Base-by-base conservation (phyloP, 2,113 vertebrate genomes). In the Regulus satrapa region DNA sequence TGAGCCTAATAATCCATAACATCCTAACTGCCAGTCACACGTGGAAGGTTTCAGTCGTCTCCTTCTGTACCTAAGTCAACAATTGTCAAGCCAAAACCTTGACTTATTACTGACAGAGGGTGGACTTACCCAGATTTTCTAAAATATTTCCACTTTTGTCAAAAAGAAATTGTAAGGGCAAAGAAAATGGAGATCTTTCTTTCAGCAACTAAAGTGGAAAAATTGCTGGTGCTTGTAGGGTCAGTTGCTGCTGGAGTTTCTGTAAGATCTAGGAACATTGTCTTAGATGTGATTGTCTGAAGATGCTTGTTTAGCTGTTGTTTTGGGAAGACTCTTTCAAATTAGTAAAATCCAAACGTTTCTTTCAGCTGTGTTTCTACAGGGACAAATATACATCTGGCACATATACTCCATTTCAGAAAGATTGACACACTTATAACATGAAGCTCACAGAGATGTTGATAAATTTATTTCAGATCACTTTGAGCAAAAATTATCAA, bases 1-100 rank as follows among this genome's bases (percentile, higher is more conserved):
- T 66, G 75, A 90, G 58, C 71, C 71, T 92, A 92, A 95, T 88
- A 95, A 96, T 92, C 74, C 89, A 79, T 96, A 94, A 77, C 85
- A 85, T 59, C 34, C 23, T 54, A 46, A 63, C 62, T 52, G 41
- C 74, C 41, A 88, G 75, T 73, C 92, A 85, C 80, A 92, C 31
- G 56, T 79, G 46, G 71, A 88, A 96, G 36, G 52, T 85, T 88
- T 95, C 88, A 85, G 56, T 45, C 6, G 0, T 67, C 59, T 90
- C 87, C 78, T 93, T 69, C 71, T 74, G 34, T 80, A 93, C 69
- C 67, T 46, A 75, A 83, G 87, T 83, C 72, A 95, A 17, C 24
- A 74, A 59, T 3, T 72, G 40, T 54, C 73, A 88, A 63, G 18
- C 10, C 31, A 61, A 78, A 82, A 43, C 9, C 21, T 45, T 61